Base-by-base conservation (phyloP, 2,797 vertebrate genomes). In the Centroberyx gerrardi region DNA sequence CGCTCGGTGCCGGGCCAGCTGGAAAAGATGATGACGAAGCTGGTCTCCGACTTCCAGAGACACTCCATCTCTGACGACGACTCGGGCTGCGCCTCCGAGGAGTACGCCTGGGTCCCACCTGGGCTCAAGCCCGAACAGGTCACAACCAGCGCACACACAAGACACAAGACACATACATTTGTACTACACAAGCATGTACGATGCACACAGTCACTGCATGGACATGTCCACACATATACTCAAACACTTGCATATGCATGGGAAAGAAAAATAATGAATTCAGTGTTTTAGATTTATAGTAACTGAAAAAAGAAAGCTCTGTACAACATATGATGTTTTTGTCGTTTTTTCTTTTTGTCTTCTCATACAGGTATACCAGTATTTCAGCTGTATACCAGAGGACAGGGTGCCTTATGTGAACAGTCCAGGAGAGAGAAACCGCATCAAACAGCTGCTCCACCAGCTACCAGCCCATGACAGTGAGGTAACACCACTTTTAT, bases 391-490 rank as follows among this genome's bases (percentile, higher is more conserved):
- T 92, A 94, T 99, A 73, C 98, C 98, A 0, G 98, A 99, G 88
- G 98, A 99, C 91, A 96, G 97, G 87, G 95, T 99, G 38, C 98
- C 98, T 2, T 99, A 99, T 3, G 97, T 99, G 80, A 99, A 98
- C 95, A 99, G 98, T 86, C 96, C 95, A 0, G 98, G 98, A 78
- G 98, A 99, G 90, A 96, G 98, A 73, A 93, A 97, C 82, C 94
- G 98, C 49, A 98, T 99, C 90, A 99, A 98, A 80, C 98, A 99
- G 81, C 97, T 99, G 61, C 90, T 99, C 36, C 98, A 99, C 86
- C 98, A 99, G 91, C 96, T 99, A 72, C 98, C 98, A 0, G 97
- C 98, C 0, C 98, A 99, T 0, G 98, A 99, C 96, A 99, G 98
- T 76, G 98, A 99, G 97, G 98, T 99, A 91, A 94, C 94, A 66